Percentiles rank a stretch among this genome's conserved stretches.
Evolutionary conservation across 1,140 invertebrate species (phyloP).

Genomic region (Diprion similis): DNA sequence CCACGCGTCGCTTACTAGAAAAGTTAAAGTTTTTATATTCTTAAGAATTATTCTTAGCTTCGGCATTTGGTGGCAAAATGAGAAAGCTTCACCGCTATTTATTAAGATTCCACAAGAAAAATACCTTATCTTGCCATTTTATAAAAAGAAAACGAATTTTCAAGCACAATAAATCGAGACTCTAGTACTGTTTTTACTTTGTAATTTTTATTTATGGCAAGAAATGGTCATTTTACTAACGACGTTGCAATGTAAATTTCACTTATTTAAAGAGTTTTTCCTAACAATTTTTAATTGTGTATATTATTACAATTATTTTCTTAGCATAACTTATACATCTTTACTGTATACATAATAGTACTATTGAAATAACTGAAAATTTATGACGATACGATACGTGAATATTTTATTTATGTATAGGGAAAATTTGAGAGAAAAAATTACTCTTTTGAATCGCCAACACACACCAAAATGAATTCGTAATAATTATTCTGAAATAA

Average conservation of each 20-base stretch:
- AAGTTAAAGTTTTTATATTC: constrained; percentile 28
- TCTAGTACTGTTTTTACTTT: neutral
- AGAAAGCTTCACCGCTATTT: constrained; percentile 32
- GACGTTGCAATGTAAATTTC: constrained; percentile 53
- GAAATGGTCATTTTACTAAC: neutral
- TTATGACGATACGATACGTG: constrained; percentile 16
- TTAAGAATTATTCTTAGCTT: constrained; percentile 36
- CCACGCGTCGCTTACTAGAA: constrained; percentile 26
- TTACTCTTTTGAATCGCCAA: constrained; percentile 35
- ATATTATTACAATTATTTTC: constrained; percentile 56
- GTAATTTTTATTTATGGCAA: neutral
- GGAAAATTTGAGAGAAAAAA: constrained; percentile 11
- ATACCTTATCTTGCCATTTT: constrained; percentile 34
- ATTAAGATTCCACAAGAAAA: constrained; percentile 25
- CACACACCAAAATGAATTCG: constrained; percentile 1
- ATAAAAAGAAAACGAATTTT: constrained; percentile 34
- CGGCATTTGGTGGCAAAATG: constrained; percentile 38
- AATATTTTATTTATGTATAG: constrained; percentile 54
- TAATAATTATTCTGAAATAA: neutral
- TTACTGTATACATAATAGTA: constrained; percentile 55
- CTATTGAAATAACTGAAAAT: constrained; percentile 31
- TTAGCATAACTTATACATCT: constrained; percentile 50
- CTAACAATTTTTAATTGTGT: constrained; percentile 60
- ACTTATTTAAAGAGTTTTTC: constrained; percentile 56
- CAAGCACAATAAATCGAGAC: constrained; percentile 26